A percentile compares a stretch with the other conserved stretches of the same genome.
These are phyloP conservation scores for Acipenser oxyrinchus DNA, from an alignment of 2,797 vertebrate genomes.

Conservation along the genomic window DNA sequence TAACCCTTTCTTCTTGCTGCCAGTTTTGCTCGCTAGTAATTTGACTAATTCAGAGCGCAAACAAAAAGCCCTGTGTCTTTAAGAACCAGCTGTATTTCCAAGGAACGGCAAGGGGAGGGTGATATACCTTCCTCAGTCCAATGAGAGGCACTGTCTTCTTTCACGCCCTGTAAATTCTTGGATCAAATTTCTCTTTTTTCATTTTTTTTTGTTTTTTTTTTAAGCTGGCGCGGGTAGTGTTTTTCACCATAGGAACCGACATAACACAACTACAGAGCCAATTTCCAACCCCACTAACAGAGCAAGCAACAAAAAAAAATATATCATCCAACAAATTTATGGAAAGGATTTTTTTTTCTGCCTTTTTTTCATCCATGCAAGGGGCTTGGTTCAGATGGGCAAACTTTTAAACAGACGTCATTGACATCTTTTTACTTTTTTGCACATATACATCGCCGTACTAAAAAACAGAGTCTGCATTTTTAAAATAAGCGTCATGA, in stretches of 20 bases:
- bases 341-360: conserved; percentile 24
- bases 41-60: too few species aligned
- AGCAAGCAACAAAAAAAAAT: conserved; percentile 54
- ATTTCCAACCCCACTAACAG: conserved; percentile 65
- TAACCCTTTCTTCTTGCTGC: too few species aligned
- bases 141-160: conserved; percentile 27
- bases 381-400: conserved; percentile 30
- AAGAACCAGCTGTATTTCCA: conserved; percentile 18
- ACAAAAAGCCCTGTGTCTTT: conserved; percentile 5
- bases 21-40: too few species aligned
- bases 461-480: not conserved
- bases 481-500: too few species aligned
- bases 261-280: conserved; percentile 73
- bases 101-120: conserved; percentile 14
- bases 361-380: conserved; percentile 26
- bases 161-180: conserved; percentile 55
- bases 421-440: conserved; percentile 32
- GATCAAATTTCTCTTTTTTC: conserved; percentile 55
- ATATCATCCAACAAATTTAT: conserved; percentile 46
- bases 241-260: conserved; percentile 92
- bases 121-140: conserved; percentile 21
- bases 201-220: conserved; percentile 51
- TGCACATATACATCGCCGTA: conserved; percentile 31
- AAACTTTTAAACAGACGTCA: conserved; percentile 42
- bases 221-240: conserved; percentile 63